Evolutionary conservation across 2,888 invertebrate genomes (phyloP), one percentile per base, ranked within the genome.

Genomic region (Pterobdella sp.): DNA sequence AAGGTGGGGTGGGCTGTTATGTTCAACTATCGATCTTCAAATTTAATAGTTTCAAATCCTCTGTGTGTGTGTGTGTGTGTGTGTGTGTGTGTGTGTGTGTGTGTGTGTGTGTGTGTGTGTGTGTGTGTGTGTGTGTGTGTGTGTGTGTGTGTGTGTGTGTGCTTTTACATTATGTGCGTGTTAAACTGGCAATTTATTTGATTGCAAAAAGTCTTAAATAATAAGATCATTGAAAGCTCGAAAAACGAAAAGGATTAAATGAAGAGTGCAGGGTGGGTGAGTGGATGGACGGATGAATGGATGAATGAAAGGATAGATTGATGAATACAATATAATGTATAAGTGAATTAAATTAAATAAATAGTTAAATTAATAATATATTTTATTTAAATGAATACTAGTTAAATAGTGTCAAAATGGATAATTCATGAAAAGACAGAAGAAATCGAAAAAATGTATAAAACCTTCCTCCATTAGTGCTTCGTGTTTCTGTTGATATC

Each of bases 231-330:
- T 22, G 26, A 56, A 56, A 26, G 65, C 26, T 65, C 32, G 35
- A 31, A 31, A 31, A 65, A 65, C 32, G 32, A n/a, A 56, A 22
- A 29, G 32, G 65, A 32, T 68, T 68, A 49, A 26, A 29, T 7
- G 1, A 29, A 42, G 31, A 32, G 22, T 68, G 68, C 31, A 34
- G 14, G 32, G n/a, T 7, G 63, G 7, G 10, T 63, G 63, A n/a
- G n/a, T 63, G 42, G 32, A 68, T 1, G 68, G 52, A 68, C 49
- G 68, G 52, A 68, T 42, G 68, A 29, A 68, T 22, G 68, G n/a
- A 22, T 49, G n/a, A 49, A 26, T 42, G 42, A 18, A 42, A 14
- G 63, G 31, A 63, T 63, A 26, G 31, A 63, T 63, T 10, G 31
- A 63, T 63, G 63, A 7, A 63, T 63, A n/a, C n/a, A 49, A 14